Evolutionary conservation across 2,113 vertebrate species (phyloP).

Genomic region (Oncorhynchus clarkii): DNA sequence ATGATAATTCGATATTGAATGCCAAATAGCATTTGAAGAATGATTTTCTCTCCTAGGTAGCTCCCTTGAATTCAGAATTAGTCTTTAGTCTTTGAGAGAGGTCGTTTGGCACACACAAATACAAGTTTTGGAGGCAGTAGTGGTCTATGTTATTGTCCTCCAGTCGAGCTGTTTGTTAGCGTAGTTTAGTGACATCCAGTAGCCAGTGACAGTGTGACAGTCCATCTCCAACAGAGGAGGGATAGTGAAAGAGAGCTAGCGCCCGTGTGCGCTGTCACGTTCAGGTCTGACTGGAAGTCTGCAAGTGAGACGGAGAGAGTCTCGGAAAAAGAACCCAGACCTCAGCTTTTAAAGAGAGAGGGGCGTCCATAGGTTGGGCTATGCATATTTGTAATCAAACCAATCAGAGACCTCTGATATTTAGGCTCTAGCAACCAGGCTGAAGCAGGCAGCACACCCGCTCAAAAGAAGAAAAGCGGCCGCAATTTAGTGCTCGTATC

Average conservation of each 20-base stretch:
- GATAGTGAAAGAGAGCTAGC: background rate
- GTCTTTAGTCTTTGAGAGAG: background rate
- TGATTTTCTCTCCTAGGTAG: too few species aligned
- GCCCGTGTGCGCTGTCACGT: too few species aligned
- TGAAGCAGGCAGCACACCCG: conserved; percentile 5
- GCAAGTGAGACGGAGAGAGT: background rate
- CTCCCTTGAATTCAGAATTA: too few species aligned
- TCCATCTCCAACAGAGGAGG: background rate
- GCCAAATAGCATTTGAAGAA: too few species aligned
- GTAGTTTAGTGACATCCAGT: background rate
- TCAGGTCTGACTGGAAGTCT: too few species aligned
- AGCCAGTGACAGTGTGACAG: background rate
- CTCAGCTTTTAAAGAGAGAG: background rate
- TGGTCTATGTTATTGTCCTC: background rate
- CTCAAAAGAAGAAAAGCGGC: conserved; percentile 43
- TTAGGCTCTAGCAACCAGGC: conserved; percentile 3
- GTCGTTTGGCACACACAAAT: background rate
- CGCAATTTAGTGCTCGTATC: conserved; percentile 50
- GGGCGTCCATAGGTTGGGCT: conserved; percentile 35
- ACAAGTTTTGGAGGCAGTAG: background rate
- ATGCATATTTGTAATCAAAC: conserved; percentile 60
- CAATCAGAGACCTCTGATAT: conserved; percentile 50
- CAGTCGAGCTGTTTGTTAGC: background rate
- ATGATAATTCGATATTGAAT: too few species aligned
- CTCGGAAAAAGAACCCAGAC: background rate